Conservation (phyloP, 2,797 vertebrate species). For the Chloroceryle inda region DNA sequence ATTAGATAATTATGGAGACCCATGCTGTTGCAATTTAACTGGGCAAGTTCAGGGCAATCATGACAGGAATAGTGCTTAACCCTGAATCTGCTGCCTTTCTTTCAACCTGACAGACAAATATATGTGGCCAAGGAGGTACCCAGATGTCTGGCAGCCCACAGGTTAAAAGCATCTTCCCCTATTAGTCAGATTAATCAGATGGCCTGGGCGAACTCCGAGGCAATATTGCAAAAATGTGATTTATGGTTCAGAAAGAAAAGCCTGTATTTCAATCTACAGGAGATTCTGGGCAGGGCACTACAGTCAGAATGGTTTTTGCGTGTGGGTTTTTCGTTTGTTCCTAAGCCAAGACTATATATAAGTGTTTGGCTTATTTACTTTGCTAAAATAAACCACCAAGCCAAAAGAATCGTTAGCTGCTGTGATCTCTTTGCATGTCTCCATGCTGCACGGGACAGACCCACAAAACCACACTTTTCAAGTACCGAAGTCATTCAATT, state of each 20-base stretch:
- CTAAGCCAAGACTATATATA: background rate
- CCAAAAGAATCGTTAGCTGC: background rate
- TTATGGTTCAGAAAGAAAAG: constrained; percentile 64
- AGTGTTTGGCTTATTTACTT: background rate
- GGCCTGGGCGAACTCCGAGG: constrained; percentile 40
- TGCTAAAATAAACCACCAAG: background rate
- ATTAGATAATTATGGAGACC: constrained; percentile 96
- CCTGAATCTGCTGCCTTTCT: constrained; percentile 69
- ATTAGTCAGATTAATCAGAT: constrained; percentile 65
- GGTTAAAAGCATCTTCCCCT: constrained; percentile 69
- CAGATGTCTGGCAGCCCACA: constrained; percentile 41
- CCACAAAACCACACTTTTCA: background rate
- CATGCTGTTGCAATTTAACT: constrained; percentile 88
- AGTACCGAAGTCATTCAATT: background rate
- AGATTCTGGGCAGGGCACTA: constrained; percentile 8
- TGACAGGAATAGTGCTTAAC: constrained; percentile 78
- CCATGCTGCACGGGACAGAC: background rate
- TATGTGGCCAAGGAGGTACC: background rate
- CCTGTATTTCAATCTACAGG: constrained; percentile 30
- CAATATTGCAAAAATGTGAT: constrained; percentile 72
- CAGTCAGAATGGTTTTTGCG: background rate
- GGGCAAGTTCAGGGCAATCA: constrained; percentile 81
- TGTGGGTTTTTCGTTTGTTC: background rate
- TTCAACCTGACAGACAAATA: constrained; percentile 34
- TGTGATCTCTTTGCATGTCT: background rate